Evolutionary conservation across 2,888 invertebrate genomes (phyloP), one percentile per base, ranked within the genome.

Genomic region (Eretmocerus hayati): DNA sequence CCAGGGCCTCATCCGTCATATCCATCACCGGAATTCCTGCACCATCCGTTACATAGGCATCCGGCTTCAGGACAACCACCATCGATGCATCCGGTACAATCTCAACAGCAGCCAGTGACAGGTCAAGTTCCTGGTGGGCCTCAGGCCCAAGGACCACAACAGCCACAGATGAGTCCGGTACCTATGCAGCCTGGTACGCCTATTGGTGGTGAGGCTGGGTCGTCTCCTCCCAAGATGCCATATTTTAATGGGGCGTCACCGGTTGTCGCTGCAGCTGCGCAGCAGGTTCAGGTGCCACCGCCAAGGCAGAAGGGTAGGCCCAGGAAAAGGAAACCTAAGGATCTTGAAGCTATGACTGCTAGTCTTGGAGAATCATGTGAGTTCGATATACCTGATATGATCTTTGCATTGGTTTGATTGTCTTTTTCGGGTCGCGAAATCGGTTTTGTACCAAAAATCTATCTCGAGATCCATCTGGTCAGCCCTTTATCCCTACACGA

Each of bases 221-320:
- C n/a, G n/a, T 20, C 69, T 66, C 30, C 67, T 64, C 8, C 71
- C 66, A 53, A 73, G 78, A 75, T 72, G 71, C 70, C 75, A 42
- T 80, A 78, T 67, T 80, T 78, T 69, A 80, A 80, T 60, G 80
- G 80, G 9, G 73, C 75, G 46, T 59, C 62, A 4, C 60, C 60
- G 33, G 64, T 66, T 52, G 62, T 64, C 56, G 71, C 74, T 47
- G 71, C 73, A 42, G 57, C 62, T 3, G 70, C 74, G 48, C 80
- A 77, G 62, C 82, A 79, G 62, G 67, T 79, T 62, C 59, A 68
- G 1, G 67, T 71, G 5, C 70, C 71, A 21, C 75, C 78, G 59
- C 88, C 90, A 5, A 78, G 91, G 60, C 92, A 92, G 73, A 94
- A 94, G 77, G 93, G 93, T 9, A 77, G 94, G 58, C 93, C 93